Percentiles rank a stretch among this genome's conserved stretches.
Conservation (phyloP, 2,888 invertebrate species). For the Pollenia angustigena region DNA sequence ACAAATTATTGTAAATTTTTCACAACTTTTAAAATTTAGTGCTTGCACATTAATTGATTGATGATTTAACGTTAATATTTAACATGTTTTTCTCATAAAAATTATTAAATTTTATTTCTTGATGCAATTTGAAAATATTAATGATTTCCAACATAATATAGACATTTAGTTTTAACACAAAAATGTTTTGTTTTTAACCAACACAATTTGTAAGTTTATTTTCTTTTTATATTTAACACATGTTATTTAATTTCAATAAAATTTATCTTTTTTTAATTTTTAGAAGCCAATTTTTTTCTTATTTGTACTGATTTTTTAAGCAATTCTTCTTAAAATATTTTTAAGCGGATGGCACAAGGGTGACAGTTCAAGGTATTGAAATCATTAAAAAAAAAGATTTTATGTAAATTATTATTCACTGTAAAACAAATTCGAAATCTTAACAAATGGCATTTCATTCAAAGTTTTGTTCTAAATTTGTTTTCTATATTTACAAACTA, state of each 20-base stretch:
- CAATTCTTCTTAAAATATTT: background rate
- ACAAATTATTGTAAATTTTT: slow-evolving; percentile 26
- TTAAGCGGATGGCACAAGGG: slow-evolving; percentile 34
- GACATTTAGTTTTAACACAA: slow-evolving; percentile 2
- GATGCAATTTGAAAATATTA: background rate
- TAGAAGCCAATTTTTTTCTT: no score
- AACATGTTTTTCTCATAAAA: slow-evolving; percentile 13
- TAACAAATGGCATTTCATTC: slow-evolving; percentile 43
- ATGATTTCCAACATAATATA: background rate
- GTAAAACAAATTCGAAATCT: slow-evolving; percentile 34
- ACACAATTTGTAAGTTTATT: slow-evolving; percentile 28
- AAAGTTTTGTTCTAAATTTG: background rate
- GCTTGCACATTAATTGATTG: background rate
- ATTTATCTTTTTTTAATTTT: slow-evolving; percentile 14
- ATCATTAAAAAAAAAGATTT: slow-evolving; percentile 33
- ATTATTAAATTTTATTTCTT: background rate
- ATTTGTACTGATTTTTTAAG: background rate
- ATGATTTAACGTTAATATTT: slow-evolving; percentile 36
- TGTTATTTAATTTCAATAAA: slow-evolving; percentile 26
- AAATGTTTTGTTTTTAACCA: slow-evolving; percentile 3
- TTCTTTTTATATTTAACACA: slow-evolving; percentile 30
- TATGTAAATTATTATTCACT: slow-evolving; percentile 44
- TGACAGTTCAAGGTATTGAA: slow-evolving; percentile 65
- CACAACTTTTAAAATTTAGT: slow-evolving; percentile 13
- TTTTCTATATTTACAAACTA: slow-evolving; percentile 35